A percentile compares a stretch with the other conserved stretches of the same genome.
Conservation (phyloP, 2,113 vertebrate species). For the Charadrius vociferus region DNA sequence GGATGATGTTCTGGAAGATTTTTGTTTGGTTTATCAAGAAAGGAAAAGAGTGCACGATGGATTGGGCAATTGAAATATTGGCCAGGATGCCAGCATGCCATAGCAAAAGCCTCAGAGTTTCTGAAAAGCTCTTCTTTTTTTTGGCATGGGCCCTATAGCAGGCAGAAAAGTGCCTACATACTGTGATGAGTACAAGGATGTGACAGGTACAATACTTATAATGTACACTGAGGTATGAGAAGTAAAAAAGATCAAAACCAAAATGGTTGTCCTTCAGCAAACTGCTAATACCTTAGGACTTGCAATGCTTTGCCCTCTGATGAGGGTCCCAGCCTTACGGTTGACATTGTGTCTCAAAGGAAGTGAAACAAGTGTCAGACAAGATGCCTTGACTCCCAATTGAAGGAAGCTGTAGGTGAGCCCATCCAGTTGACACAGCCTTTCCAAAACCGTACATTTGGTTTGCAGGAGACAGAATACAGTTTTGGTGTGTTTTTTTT, state of each 20-base stretch:
- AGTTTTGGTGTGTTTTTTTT: neutral
- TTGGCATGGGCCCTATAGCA: neutral
- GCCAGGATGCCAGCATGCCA: neutral
- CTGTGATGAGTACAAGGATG: neutral
- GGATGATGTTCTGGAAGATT: neutral
- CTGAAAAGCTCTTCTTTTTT: neutral
- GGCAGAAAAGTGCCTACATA: neutral
- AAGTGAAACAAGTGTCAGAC: neutral
- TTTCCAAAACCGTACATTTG: neutral
- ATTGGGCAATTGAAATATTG: neutral
- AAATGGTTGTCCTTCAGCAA: neutral
- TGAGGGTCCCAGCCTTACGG: neutral
- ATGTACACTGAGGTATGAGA: neutral
- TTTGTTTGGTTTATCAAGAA: neutral
- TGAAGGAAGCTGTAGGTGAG: neutral
- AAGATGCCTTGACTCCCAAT: fast-evolving
- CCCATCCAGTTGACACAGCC: neutral
- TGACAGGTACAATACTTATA: neutral
- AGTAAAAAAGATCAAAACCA: neutral
- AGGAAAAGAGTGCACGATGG: neutral
- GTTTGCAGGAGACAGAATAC: neutral
- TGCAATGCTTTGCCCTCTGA: neutral
- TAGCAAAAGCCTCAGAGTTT: neutral
- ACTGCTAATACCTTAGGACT: neutral
- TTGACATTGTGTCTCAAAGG: neutral